Percentiles rank a stretch among this genome's conserved stretches.
phyloP scores from a whole-genome alignment of 2,113 vertebrate species.

The Calyptomena viridis region DNA sequence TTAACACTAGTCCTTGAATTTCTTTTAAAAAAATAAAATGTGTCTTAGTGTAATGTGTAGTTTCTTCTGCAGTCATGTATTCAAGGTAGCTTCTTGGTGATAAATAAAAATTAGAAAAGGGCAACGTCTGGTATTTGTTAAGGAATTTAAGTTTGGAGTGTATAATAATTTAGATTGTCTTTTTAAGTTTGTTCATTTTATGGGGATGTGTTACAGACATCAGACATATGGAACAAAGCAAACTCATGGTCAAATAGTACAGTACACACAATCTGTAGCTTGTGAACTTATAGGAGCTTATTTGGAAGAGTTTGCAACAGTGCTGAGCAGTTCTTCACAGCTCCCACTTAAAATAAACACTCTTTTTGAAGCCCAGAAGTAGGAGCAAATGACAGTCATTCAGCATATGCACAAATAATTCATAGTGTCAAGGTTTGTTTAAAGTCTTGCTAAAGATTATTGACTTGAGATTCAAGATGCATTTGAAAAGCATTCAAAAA shows the following conservation, averaged over 20 bases:
- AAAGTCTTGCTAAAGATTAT: slow-evolving; percentile 9
- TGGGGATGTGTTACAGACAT: neutral
- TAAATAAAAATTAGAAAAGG: neutral
- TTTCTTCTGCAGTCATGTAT: neutral
- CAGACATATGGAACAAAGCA: neutral
- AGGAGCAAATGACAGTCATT: slow-evolving; percentile 37
- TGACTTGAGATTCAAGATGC: slow-evolving; percentile 1
- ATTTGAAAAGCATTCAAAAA: neutral
- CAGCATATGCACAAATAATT: slow-evolving; percentile 49
- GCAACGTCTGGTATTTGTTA: neutral
- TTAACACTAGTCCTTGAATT: neutral
- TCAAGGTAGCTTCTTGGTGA: neutral
- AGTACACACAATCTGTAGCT: slow-evolving; percentile 23
- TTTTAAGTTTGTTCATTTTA: neutral
- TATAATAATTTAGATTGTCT: neutral
- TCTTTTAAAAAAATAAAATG: neutral
- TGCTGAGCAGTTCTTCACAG: slow-evolving; percentile 46
- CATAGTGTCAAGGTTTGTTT: slow-evolving; percentile 20
- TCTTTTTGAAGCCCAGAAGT: slow-evolving; percentile 35
- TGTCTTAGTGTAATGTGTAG: neutral
- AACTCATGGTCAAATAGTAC: neutral
- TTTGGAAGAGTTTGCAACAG: slow-evolving; percentile 24
- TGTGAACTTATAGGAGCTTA: slow-evolving; percentile 12
- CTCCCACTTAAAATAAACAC: slow-evolving; percentile 30
- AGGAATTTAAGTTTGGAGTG: neutral